Evolutionary conservation across 2,797 vertebrate genomes (phyloP).

Genomic region (Myotis daubentonii): DNA sequence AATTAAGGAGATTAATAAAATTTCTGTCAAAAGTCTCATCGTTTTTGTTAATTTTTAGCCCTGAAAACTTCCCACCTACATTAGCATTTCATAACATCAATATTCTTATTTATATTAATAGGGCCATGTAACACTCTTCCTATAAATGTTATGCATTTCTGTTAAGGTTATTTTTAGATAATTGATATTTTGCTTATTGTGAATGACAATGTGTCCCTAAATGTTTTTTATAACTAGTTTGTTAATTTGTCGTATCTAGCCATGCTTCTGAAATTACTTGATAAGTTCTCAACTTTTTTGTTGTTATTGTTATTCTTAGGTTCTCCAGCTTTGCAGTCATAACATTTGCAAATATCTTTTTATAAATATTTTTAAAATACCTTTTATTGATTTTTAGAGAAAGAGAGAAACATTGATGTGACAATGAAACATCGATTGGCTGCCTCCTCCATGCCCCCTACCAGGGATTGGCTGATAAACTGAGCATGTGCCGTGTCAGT

Average conservation of each 20-base stretch:
- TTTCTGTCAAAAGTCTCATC: background rate
- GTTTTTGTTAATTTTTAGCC: background rate
- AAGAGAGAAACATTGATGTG: background rate
- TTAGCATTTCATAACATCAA: rapidly evolving
- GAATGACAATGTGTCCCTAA: background rate
- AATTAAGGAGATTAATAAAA: slow-evolving; percentile 50
- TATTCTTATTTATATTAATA: rapidly evolving
- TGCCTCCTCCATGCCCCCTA: background rate
- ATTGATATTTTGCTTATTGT: background rate
- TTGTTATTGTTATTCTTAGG: background rate
- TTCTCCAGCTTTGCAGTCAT: background rate
- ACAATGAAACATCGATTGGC: background rate
- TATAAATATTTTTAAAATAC: background rate
- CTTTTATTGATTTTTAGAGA: background rate
- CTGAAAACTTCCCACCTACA: background rate
- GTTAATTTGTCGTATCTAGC: background rate
- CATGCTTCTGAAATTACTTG: background rate
- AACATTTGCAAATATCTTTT: background rate
- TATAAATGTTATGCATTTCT: background rate
- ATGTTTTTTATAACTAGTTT: background rate
- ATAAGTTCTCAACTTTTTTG: background rate
- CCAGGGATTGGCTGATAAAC: background rate
- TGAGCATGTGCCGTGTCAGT: background rate
- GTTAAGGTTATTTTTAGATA: background rate
- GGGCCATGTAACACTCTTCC: background rate